A percentile compares a stretch with the other conserved stretches of the same genome.
phyloP scores from a whole-genome alignment of 2,888 invertebrate genomes.

The Cerastis rubricosa region DNA sequence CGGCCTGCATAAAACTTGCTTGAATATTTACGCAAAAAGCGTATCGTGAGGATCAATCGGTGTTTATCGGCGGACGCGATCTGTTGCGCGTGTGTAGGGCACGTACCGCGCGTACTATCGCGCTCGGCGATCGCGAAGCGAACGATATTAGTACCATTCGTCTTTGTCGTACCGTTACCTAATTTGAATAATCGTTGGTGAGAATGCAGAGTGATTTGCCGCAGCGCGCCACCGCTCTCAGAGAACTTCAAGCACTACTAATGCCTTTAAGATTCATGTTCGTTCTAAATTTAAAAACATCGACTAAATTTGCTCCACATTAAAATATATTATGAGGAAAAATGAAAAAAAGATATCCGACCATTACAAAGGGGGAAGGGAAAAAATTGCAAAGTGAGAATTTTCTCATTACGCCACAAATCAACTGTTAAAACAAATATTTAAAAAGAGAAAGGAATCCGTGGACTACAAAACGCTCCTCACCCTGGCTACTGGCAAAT shows the following conservation, averaged over 20 bases:
- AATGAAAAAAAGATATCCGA: constrained; percentile 73
- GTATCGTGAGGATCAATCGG: constrained; percentile 88
- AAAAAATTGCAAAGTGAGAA: constrained; percentile 86
- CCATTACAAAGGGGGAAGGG: constrained; percentile 75
- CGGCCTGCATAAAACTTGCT: constrained; percentile 82
- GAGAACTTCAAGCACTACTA: constrained; percentile 64
- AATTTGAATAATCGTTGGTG: constrained; percentile 91
- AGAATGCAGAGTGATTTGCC: constrained; percentile 88
- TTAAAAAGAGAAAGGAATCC: constrained; percentile 89
- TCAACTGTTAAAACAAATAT: constrained; percentile 90
- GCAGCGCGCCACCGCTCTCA: constrained; percentile 75
- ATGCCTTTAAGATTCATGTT: constrained; percentile 65
- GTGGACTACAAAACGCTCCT: constrained; percentile 88
- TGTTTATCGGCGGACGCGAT: constrained; percentile 86
- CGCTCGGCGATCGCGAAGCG: constrained; percentile 82
- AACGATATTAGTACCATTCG: constrained; percentile 90
- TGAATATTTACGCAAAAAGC: constrained; percentile 89
- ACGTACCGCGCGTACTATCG: constrained; percentile 85
- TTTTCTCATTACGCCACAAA: constrained; percentile 89
- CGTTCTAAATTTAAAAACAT: constrained; percentile 56
- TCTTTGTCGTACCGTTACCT: constrained; percentile 90
- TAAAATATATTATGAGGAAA: constrained; percentile 65
- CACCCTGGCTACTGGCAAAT: constrained; percentile 89
- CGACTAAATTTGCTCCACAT: constrained; percentile 51
- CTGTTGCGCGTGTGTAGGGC: constrained; percentile 88